These are phyloP conservation scores for Galeopsomyia nigrocyanea DNA, from an alignment of 2,888 invertebrate species.

Conservation along the genomic window DNA sequence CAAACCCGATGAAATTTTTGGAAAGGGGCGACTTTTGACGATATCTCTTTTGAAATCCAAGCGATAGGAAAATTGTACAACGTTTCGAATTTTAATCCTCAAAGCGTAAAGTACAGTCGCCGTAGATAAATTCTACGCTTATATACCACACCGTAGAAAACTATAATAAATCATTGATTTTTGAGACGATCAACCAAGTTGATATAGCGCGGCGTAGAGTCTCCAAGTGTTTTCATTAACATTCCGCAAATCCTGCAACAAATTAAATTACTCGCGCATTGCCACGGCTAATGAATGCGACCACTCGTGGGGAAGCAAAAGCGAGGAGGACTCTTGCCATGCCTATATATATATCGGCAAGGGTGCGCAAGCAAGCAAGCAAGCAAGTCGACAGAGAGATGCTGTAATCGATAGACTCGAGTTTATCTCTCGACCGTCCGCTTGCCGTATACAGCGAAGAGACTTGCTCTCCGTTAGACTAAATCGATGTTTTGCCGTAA, in stretches of 20 bases:
- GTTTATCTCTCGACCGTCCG: conserved; percentile 38
- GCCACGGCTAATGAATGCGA: conserved; percentile 63
- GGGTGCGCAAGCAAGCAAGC: neutral
- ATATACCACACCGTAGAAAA: too few relatives aligned
- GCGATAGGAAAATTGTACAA: neutral
- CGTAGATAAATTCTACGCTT: too few relatives aligned
- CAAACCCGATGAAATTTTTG: conserved; percentile 32
- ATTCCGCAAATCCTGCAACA: conserved; percentile 66
- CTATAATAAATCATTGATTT: too few relatives aligned
- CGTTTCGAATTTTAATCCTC: too few relatives aligned
- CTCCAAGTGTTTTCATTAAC: conserved; percentile 62
- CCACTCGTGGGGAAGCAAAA: conserved; percentile 41
- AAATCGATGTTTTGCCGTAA: conserved; percentile 13
- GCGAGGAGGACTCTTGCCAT: conserved; percentile 27
- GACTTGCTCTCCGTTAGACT: conserved; percentile 4
- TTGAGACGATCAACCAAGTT: too few relatives aligned
- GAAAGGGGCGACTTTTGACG: conserved; percentile 23
- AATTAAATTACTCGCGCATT: conserved; percentile 66
- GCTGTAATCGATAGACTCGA: conserved; percentile 43
- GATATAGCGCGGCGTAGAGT: too few relatives aligned
- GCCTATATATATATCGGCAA: conserved; percentile 6
- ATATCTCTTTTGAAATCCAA: conserved; percentile 2
- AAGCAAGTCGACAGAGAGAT: conserved; percentile 19
- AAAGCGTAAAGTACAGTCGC: too few relatives aligned
- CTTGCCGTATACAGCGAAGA: neutral